Evolutionary conservation across 2,113 vertebrate species (phyloP).

Genomic region (Merops nubicus): DNA sequence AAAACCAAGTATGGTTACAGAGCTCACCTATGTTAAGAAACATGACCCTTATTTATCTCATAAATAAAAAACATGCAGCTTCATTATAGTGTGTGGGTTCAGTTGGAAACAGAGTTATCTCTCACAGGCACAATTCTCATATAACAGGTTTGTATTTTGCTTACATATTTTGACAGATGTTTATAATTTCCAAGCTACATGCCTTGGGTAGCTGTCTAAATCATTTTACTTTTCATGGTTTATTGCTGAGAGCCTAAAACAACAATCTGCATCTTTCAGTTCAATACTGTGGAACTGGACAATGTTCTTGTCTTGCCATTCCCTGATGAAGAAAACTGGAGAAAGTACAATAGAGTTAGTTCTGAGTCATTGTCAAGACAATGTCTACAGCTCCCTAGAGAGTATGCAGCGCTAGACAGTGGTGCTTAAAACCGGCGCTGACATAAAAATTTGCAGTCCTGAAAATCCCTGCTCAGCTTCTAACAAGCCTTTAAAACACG

Average conservation of each 20-base stretch:
- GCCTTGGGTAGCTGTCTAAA: not conserved
- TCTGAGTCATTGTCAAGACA: not conserved
- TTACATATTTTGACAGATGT: conserved; percentile 29
- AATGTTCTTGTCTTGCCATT: not conserved
- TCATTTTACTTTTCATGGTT: not conserved
- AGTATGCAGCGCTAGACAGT: not conserved
- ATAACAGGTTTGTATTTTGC: not conserved
- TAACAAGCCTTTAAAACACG: not conserved
- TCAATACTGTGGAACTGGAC: not conserved
- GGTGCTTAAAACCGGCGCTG: not conserved
- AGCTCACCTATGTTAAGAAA: not conserved
- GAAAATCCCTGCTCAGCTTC: not conserved
- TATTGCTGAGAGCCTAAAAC: not conserved
- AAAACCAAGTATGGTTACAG: not conserved
- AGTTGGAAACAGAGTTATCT: not conserved
- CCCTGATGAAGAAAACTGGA: not conserved
- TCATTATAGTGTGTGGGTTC: not conserved
- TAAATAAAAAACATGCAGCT: not conserved
- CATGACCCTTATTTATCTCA: not conserved
- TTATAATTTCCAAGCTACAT: conserved; percentile 17
- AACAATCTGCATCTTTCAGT: not conserved
- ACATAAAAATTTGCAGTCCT: not conserved
- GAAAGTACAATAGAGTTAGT: not conserved
- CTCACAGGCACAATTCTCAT: not conserved
- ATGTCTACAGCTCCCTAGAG: not conserved